A percentile compares a stretch with the other conserved stretches of the same genome.
Evolutionary conservation across 2,888 invertebrate genomes (phyloP).

Genomic region (Luffia ferchaultella): DNA sequence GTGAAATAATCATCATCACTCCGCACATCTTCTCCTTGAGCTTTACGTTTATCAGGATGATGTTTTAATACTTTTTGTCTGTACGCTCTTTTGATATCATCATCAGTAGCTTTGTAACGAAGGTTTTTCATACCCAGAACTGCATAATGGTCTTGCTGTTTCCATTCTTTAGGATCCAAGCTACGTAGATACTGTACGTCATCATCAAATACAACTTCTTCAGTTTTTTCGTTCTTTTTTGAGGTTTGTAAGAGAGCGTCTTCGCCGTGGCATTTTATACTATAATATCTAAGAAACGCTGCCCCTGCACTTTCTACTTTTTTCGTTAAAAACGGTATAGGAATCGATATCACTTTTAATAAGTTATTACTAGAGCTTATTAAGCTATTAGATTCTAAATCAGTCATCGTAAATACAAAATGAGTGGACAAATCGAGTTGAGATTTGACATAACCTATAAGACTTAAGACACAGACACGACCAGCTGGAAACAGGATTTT

Average conservation of each 20-base stretch:
- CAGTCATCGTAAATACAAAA: slow-evolving; percentile 41
- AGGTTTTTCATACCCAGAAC: slow-evolving; percentile 89
- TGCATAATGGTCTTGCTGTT: slow-evolving; percentile 96
- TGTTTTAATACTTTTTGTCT: slow-evolving; percentile 80
- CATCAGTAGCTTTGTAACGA: slow-evolving; percentile 87
- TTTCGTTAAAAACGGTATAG: slow-evolving; percentile 37
- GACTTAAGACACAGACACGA: too few relatives aligned
- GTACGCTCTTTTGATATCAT: slow-evolving; percentile 94
- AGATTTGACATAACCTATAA: neutral
- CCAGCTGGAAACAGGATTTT: too few relatives aligned
- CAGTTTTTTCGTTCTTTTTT: slow-evolving; percentile 46
- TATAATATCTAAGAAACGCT: slow-evolving; percentile 55
- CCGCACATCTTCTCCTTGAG: slow-evolving; percentile 85
- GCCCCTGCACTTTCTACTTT: slow-evolving; percentile 62
- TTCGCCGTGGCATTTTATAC: slow-evolving; percentile 55
- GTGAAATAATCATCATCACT: slow-evolving; percentile 97
- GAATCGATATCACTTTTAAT: slow-evolving; percentile 38
- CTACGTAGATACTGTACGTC: slow-evolving; percentile 86
- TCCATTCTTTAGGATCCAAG: slow-evolving; percentile 96
- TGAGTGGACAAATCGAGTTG: neutral
- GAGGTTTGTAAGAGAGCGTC: slow-evolving; percentile 47
- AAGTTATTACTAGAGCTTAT: slow-evolving; percentile 31
- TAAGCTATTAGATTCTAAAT: slow-evolving; percentile 13
- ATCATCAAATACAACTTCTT: slow-evolving; percentile 64
- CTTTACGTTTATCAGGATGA: slow-evolving; percentile 98